Evolutionary conservation across 2,888 invertebrate genomes (phyloP).

Genomic region (Petrophora chlorosata): DNA sequence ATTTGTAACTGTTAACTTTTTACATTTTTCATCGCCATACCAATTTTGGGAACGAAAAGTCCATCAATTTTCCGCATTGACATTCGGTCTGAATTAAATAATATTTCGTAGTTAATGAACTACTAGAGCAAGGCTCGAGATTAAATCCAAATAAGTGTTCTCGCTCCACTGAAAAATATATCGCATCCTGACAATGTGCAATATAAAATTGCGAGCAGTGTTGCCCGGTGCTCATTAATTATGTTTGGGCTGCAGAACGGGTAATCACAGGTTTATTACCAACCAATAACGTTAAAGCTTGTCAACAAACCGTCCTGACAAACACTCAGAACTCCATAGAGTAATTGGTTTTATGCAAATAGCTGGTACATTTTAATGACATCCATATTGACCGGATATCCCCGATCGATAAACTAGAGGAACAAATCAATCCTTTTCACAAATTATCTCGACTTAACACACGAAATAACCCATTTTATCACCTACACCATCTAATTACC

Average conservation of each 20-base stretch:
- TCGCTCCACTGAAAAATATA: slow-evolving; percentile 31
- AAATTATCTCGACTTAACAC: slow-evolving; percentile 42
- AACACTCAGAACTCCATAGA: slow-evolving; percentile 41
- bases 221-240: slow-evolving; percentile 44
- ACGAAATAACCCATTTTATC: slow-evolving; percentile 60
- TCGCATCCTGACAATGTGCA: slow-evolving; percentile 34
- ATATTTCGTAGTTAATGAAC: slow-evolving; percentile 13
- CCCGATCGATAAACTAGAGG: slow-evolving; percentile 23
- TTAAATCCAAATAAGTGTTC: slow-evolving; percentile 22
- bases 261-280: slow-evolving; percentile 45
- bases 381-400: slow-evolving; percentile 18
- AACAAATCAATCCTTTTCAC: slow-evolving; percentile 31
- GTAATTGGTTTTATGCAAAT: slow-evolving; percentile 62
- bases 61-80: background rate
- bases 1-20: no score
- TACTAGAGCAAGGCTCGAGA: slow-evolving; percentile 18
- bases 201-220: slow-evolving; percentile 41
- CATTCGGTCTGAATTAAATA: background rate
- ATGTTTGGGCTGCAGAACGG: slow-evolving; percentile 38
- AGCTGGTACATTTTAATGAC: slow-evolving; percentile 38
- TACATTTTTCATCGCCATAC: background rate
- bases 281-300: slow-evolving; percentile 31
- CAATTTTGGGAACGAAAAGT: background rate
- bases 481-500: slow-evolving; percentile 75
- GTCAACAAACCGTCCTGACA: slow-evolving; percentile 44